A percentile compares a stretch with the other conserved stretches of the same genome.
phyloP scores from a whole-genome alignment of 92 coral and sea anemone species.

The Paramuricea clavata region DNA sequence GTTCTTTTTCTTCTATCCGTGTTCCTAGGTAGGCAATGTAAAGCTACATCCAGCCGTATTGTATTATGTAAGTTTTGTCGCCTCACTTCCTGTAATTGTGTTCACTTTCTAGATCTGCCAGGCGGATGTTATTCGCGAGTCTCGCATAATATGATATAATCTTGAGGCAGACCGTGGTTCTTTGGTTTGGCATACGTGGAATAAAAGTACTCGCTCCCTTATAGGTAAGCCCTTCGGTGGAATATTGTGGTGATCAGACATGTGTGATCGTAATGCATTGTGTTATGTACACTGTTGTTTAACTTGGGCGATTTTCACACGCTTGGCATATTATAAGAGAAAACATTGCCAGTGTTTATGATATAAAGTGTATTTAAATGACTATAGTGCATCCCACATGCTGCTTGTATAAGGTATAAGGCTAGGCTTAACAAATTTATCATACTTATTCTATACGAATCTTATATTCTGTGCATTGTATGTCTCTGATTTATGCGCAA shows the following conservation, averaged over 20 bases:
- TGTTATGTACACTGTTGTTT: background rate
- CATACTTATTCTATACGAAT: too few relatives aligned
- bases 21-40: background rate
- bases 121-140: conserved; percentile 1
- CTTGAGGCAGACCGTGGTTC: background rate
- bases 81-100: conserved; percentile 21
- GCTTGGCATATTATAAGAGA: background rate
- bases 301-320: background rate
- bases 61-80: background rate
- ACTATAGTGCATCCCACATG: too few relatives aligned
- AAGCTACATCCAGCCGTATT: background rate
- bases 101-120: background rate
- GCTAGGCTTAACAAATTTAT: too few relatives aligned
- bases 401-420: too few relatives aligned
- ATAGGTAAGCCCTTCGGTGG: background rate
- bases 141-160: background rate
- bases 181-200: background rate
- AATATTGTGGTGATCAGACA: background rate
- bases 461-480: too few relatives aligned
- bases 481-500: too few relatives aligned
- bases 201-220: background rate
- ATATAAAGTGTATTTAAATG: too few relatives aligned
- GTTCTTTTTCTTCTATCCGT: background rate
- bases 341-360: background rate
- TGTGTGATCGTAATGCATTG: background rate